phyloP scores from a whole-genome alignment of 2,113 vertebrate genomes.

The Thamnophis sirtalis region DNA sequence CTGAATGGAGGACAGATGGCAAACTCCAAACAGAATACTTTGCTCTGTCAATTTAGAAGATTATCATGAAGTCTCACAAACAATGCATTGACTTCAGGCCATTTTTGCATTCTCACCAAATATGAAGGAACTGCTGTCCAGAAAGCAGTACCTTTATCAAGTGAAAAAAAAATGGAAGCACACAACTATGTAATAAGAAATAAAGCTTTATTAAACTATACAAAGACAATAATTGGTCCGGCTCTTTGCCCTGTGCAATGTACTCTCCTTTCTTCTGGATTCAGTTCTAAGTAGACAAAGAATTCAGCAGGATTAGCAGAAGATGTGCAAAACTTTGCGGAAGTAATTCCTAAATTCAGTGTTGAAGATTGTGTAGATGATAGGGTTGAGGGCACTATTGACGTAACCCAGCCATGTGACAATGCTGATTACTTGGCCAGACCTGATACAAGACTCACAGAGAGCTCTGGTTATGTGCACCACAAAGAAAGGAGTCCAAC shows the following conservation, averaged over 20 bases:
- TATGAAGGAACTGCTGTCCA: background rate
- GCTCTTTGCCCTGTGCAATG: constrained; percentile 1
- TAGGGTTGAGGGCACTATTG: constrained; percentile 92
- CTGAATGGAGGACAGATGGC: background rate
- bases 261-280: background rate
- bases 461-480: constrained; percentile 85
- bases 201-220: constrained; percentile 59
- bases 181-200: constrained; percentile 47
- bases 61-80: background rate
- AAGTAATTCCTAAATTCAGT: constrained; percentile 89
- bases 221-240: constrained; percentile 29
- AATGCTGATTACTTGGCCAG: constrained; percentile 80
- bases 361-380: constrained; percentile 93
- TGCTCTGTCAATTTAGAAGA: background rate
- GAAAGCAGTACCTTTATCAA: background rate
- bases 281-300: background rate
- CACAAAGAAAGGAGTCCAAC: constrained; percentile 96
- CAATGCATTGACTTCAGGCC: background rate
- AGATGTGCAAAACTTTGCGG: constrained; percentile 75
- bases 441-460: constrained; percentile 78
- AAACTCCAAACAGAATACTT: background rate
- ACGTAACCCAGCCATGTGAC: constrained; percentile 96
- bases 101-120: background rate
- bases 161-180: constrained; percentile 18
- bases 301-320: constrained; percentile 50